A percentile compares a stretch with the other conserved stretches of the same genome.
These are phyloP conservation scores for Petrocephalus zakoni DNA, from an alignment of 2,113 vertebrate species.

Conservation along the genomic window DNA sequence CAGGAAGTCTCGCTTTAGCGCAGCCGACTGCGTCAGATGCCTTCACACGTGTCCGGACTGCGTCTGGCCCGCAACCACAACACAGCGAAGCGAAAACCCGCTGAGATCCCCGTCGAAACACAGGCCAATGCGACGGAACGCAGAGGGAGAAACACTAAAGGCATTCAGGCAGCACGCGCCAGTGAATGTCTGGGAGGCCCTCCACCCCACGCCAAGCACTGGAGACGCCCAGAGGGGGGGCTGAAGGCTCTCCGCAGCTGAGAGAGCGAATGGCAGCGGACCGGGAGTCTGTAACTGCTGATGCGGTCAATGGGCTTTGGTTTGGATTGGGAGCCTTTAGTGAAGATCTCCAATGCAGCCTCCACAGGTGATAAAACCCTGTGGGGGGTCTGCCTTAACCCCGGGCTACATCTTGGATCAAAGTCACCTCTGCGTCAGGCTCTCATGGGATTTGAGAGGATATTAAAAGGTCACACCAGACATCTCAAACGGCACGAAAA, in stretches of 20 bases:
- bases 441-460: background rate
- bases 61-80: background rate
- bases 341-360: background rate
- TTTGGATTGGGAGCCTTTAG: background rate
- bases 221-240: background rate
- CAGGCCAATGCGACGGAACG: background rate
- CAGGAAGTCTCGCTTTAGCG: background rate
- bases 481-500: background rate
- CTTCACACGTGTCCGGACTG: background rate
- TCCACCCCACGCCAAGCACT: background rate
- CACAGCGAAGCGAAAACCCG: background rate
- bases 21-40: background rate
- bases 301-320: background rate
- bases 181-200: background rate
- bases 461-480: background rate
- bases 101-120: background rate
- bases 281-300: background rate
- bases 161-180: background rate
- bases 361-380: background rate
- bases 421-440: background rate
- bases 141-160: background rate
- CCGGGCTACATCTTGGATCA: background rate
- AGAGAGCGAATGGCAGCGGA: background rate
- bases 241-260: background rate
- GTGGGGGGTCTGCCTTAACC: background rate